Evolutionary conservation across 2,888 invertebrate genomes (phyloP), one percentile per base, ranked within the genome.

Genomic region (Acronicta psi): DNA sequence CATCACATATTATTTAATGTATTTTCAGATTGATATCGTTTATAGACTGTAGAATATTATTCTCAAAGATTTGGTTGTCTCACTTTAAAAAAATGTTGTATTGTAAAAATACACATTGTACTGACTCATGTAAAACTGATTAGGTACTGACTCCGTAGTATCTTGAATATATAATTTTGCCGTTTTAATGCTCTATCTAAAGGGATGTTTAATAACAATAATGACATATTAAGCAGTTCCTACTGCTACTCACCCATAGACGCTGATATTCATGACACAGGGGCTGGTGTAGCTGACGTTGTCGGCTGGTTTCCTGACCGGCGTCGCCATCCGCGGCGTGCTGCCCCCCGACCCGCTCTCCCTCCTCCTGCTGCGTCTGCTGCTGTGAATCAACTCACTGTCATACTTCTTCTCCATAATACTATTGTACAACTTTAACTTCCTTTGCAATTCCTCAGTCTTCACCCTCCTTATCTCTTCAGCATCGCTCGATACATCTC

Each of bases 401-500:
- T 97, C 97, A 68, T 95, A 97, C 65, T 96, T 96, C 91, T 96
- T 95, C 86, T 96, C 95, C 69, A 96, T 95, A 47, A 97, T 97
- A 85, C 96, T 96, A 66, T 96, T 95, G 62, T 96, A 96, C 68
- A 96, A 83, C 78, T 96, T 95, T 59, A 96, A 87, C 61, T 96
- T 96, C 69, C 90, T 84, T 69, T 92, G 87, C 74, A 87, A 65
- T 82, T 92, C 90, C 53, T 84, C 87, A 0, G 82, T 85, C 56
- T 79, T 90, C 9, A 81, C 82, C 2, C 85, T 73, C 5, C 92
- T 73, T 0, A 87, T 80, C 55, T 91, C 89, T 9, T 90, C 90
- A 0, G 82, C 84, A 17, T 92, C 91, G 18, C 80, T 81, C 0
- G 90, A 84, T 0, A 89, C 88, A 56, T 92, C 92, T 59, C 83